Evolutionary conservation across 1,140 invertebrate genomes (phyloP).

Genomic region (Pseudomyrmex sp.): DNA sequence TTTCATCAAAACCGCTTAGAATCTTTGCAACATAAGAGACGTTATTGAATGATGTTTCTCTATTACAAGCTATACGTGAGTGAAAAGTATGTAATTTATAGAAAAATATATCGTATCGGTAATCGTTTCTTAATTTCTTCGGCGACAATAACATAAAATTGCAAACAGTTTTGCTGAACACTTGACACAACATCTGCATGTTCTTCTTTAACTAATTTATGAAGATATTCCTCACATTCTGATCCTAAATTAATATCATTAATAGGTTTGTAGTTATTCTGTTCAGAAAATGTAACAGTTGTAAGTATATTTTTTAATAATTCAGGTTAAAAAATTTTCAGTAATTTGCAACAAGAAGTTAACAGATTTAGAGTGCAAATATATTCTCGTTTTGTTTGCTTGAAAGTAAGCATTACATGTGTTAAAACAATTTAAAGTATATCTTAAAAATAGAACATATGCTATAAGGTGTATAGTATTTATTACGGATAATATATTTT

Average conservation of each 20-base stretch:
- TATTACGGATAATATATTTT: too few relatives aligned
- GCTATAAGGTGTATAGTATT: too few relatives aligned
- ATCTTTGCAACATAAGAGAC: too few relatives aligned
- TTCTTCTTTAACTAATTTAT: conserved; percentile 1
- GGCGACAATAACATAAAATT: too few relatives aligned
- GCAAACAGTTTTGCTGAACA: neutral
- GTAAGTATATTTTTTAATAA: neutral
- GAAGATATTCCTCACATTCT: neutral
- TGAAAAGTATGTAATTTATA: neutral
- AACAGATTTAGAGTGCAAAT: neutral
- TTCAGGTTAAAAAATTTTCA: neutral
- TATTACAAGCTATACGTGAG: neutral
- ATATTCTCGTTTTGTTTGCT: neutral
- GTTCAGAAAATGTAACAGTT: neutral
- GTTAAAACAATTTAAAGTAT: too few relatives aligned
- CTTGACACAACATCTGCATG: neutral
- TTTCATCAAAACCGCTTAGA: too few relatives aligned
- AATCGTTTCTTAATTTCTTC: too few relatives aligned
- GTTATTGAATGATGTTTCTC: neutral
- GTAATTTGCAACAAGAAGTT: neutral
- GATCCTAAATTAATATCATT: neutral
- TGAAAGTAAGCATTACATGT: neutral
- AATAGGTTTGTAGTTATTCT: neutral
- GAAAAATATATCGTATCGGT: neutral
- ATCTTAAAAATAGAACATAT: too few relatives aligned